Evolutionary conservation across 2,888 invertebrate species (phyloP), one percentile per base, ranked within the genome.

Genomic region (Mimumesa dahlbomi): DNA sequence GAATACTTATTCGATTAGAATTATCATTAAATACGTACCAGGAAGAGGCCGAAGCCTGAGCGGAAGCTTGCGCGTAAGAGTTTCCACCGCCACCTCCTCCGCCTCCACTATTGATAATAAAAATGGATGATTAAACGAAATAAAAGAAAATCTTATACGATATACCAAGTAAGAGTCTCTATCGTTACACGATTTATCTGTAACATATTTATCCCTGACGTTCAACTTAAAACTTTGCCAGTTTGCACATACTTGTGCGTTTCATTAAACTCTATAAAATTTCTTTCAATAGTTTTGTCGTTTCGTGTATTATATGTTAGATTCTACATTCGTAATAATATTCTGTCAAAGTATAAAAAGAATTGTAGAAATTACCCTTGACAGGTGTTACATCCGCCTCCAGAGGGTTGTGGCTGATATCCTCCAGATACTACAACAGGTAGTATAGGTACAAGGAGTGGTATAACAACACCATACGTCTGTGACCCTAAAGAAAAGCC

Each of bases 41-140:
- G 2, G 36, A 13, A 48, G 49, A 38, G 40, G 72, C 54, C 16
- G 85, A 84, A 18, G 86, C 75, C 40, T 81, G 77, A 0, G 87
- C 85, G 0, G 84, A 83, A 5, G 87, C 81, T 42, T 81, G 79
- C 5, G 86, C 80, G 0, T 77, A 80, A 1, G 84, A 68, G 13
- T 21, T 40, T 49, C 79, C 80, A 4, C 75, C 66, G 57, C 78
- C 74, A 1, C 80, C 74, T 0, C 78, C 64, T 6, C 77, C 77
- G n/a, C 69, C 56, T 5, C 76, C 72, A 11, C 68, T 31, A 52
- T 48, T 14, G 18, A 18, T 3, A 5, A 3, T 25, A 21, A 36
- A 25, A 42, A 0, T 7, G 0, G 13, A 25, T 50, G 45, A 38
- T 52, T 4, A 7, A 13, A 21, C 21, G 1, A n/a, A n/a, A n/a